Evolutionary conservation across 2,797 vertebrate genomes (phyloP).

Genomic region (Arnoldichthys spilopterus): DNA sequence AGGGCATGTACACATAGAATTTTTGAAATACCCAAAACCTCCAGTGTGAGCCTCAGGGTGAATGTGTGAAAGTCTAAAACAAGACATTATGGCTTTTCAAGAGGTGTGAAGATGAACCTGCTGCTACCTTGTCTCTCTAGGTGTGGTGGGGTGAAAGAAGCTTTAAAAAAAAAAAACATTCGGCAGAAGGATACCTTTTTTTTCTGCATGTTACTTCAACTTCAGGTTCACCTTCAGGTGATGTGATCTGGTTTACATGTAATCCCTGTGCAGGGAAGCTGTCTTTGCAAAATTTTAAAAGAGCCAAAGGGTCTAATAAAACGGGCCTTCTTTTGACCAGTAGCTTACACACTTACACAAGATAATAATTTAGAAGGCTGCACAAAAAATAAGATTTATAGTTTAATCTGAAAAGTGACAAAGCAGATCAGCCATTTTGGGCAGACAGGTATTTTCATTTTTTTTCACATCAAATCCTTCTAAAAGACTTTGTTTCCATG

Average conservation of each 20-base stretch:
- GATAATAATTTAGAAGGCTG: not conserved
- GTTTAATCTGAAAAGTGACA: too few species aligned
- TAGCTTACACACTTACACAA: not conserved
- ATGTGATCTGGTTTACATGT: not conserved
- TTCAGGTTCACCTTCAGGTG: not conserved
- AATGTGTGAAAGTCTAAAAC: not conserved
- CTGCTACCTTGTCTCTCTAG: not conserved
- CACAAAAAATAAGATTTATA: too few species aligned
- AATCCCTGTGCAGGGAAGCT: not conserved
- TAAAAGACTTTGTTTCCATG: too few species aligned
- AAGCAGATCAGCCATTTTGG: too few species aligned
- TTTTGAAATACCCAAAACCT: not conserved
- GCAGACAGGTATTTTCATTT: too few species aligned
- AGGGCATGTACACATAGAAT: not conserved
- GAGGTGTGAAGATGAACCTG: not conserved
- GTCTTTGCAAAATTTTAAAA: not conserved
- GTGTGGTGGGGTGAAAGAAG: not conserved
- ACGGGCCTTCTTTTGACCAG: not conserved
- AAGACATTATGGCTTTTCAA: not conserved
- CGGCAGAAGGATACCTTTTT: not conserved
- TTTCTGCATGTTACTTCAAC: not conserved
- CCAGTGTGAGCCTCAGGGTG: not conserved
- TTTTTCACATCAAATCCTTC: too few species aligned
- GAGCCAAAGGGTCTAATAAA: not conserved
- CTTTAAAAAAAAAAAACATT: not conserved